phyloP scores from a whole-genome alignment of 2,888 invertebrate genomes.

The Melieria picta region DNA sequence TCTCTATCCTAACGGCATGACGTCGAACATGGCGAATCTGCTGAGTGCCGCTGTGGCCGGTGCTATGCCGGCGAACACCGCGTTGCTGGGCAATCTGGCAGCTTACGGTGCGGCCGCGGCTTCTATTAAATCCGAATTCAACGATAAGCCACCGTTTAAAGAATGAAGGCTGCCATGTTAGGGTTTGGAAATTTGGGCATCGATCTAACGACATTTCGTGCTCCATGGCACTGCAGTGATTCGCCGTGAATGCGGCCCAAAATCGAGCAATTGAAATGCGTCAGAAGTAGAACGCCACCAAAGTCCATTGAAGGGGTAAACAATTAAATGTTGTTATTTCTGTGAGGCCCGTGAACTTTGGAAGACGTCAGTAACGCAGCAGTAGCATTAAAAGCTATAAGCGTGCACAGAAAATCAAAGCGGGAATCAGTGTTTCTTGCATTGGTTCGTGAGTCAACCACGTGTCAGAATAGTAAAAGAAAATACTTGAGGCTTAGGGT shows the following conservation, averaged over 20 bases:
- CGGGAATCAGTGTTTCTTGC: too few relatives aligned
- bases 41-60: constrained; percentile 40
- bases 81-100: constrained; percentile 53
- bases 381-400: too few relatives aligned
- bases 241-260: neutral
- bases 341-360: too few relatives aligned
- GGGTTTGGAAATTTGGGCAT: neutral
- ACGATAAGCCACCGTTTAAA: constrained; percentile 53
- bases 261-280: too few relatives aligned
- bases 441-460: too few relatives aligned
- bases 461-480: too few relatives aligned
- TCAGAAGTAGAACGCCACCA: too few relatives aligned
- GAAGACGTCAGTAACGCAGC: too few relatives aligned
- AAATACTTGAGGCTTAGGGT: too few relatives aligned
- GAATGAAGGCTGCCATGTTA: constrained; percentile 42
- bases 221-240: neutral
- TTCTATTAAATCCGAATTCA: constrained; percentile 52
- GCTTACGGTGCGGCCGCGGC: constrained; percentile 49
- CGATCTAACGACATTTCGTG: neutral
- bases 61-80: constrained; percentile 41
- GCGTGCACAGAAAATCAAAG: too few relatives aligned
- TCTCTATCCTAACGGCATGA: constrained; percentile 57
- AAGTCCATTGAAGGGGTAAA: too few relatives aligned
- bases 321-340: too few relatives aligned
- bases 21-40: constrained; percentile 46